Conservation (phyloP, 2,888 invertebrate genomes). For the Agriopis aurantiaria region DNA sequence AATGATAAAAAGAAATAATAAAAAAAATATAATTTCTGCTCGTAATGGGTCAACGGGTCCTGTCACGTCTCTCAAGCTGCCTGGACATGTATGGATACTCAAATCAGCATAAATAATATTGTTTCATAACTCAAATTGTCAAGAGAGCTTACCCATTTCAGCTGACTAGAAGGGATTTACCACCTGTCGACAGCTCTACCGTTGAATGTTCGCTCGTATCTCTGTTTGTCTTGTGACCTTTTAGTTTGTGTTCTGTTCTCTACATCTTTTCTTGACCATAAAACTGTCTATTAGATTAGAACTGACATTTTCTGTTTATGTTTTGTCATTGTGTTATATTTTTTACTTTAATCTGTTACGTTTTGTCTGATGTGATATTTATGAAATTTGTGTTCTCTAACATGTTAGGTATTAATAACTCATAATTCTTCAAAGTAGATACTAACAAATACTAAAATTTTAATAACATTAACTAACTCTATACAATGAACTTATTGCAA, state of each 20-base stretch:
- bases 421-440: conserved; percentile 14
- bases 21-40: background rate
- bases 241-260: conserved; percentile 52
- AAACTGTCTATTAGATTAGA: conserved; percentile 42
- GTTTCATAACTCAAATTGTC: conserved; percentile 34
- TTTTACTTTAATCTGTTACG: conserved; percentile 24
- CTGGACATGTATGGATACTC: background rate
- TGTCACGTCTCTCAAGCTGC: conserved; percentile 3
- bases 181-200: conserved; percentile 61
- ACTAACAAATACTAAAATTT: conserved; percentile 21
- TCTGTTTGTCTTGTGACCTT: conserved; percentile 55
- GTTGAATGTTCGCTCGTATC: conserved; percentile 60
- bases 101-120: background rate
- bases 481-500: conserved; percentile 8
- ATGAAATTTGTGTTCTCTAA: conserved; percentile 30
- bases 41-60: background rate
- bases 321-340: conserved; percentile 36
- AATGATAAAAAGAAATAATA: background rate
- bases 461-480: conserved; percentile 19
- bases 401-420: background rate
- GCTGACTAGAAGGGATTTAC: conserved; percentile 49
- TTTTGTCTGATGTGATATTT: conserved; percentile 37
- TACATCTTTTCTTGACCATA: conserved; percentile 32
- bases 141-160: conserved; percentile 46
- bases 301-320: conserved; percentile 37